These are phyloP conservation scores for Phaonia tiefii DNA, from an alignment of 2,888 invertebrate genomes.

Conservation along the genomic window DNA sequence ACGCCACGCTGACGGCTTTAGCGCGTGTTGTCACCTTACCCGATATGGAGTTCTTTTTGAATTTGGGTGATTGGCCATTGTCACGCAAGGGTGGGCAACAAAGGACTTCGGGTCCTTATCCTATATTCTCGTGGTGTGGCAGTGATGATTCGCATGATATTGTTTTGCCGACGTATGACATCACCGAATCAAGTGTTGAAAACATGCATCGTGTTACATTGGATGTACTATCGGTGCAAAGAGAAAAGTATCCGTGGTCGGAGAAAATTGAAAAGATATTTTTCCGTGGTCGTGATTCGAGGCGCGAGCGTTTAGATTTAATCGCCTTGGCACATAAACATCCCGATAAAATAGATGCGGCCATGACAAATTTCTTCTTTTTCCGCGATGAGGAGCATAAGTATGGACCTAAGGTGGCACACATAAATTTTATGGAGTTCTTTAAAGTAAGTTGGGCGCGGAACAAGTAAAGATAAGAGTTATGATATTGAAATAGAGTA, in stretches of 20 bases:
- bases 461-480: slow-evolving; percentile 1
- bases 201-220: slow-evolving; percentile 95
- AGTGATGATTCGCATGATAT: slow-evolving; percentile 92
- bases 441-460: slow-evolving; percentile 88
- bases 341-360: slow-evolving; percentile 93
- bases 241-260: slow-evolving; percentile 87
- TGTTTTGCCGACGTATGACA: slow-evolving; percentile 96
- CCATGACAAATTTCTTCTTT: slow-evolving; percentile 97
- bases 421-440: slow-evolving; percentile 95
- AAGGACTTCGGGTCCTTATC: slow-evolving; percentile 83
- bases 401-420: slow-evolving; percentile 92
- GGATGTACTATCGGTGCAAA: slow-evolving; percentile 95
- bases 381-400: slow-evolving; percentile 90
- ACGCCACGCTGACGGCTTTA: slow-evolving; percentile 91
- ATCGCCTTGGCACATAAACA: slow-evolving; percentile 88
- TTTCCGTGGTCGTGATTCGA: slow-evolving; percentile 96
- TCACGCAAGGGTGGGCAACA: slow-evolving; percentile 81
- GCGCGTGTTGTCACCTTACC: slow-evolving; percentile 90
- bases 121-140: slow-evolving; percentile 98
- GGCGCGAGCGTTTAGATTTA: slow-evolving; percentile 90
- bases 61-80: slow-evolving; percentile 98
- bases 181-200: slow-evolving; percentile 94
- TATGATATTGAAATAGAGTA: background rate
- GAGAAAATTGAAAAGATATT: slow-evolving; percentile 88
- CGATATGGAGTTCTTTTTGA: slow-evolving; percentile 93